A percentile compares a stretch with the other conserved stretches of the same genome.
Evolutionary conservation across 2,113 vertebrate species (phyloP).

Genomic region (Agapornis roseicollis): DNA sequence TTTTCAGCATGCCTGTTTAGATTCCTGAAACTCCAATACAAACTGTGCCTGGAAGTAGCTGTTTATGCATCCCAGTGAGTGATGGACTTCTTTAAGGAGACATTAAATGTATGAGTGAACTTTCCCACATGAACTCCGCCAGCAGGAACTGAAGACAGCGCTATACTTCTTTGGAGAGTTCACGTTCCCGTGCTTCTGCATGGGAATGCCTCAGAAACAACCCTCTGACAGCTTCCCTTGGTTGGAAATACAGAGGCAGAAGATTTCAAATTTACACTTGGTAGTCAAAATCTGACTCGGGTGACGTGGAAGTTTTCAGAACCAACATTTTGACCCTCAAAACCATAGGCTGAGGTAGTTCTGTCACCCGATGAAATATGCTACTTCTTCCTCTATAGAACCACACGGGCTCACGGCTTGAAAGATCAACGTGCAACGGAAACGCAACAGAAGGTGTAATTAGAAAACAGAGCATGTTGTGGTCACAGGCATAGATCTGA

Average conservation of each 20-base stretch:
- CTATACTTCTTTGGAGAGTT: not conserved
- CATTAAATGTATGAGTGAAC: not conserved
- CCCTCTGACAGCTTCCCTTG: not conserved
- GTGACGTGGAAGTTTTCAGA: not conserved
- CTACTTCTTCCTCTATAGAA: not conserved
- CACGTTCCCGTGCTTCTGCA: not conserved
- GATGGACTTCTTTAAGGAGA: not conserved
- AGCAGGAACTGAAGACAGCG: not conserved
- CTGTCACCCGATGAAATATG: not conserved
- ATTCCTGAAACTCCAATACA: not conserved
- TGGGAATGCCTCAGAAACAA: not conserved
- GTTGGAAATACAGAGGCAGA: not conserved
- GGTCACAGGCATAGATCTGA: not conserved
- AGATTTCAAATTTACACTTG: not conserved
- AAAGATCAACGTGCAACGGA: accelerated
- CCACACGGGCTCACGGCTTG: not conserved
- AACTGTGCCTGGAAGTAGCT: not conserved
- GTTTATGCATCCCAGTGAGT: not conserved
- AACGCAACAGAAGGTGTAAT: not conserved
- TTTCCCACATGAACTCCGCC: not conserved
- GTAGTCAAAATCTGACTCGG: not conserved
- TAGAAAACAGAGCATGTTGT: not conserved
- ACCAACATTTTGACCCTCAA: not conserved
- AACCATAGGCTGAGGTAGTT: not conserved
- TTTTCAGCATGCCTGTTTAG: not conserved